Evolutionary conservation across 2,113 vertebrate genomes (phyloP).

Genomic region (Galeopterus variegatus): DNA sequence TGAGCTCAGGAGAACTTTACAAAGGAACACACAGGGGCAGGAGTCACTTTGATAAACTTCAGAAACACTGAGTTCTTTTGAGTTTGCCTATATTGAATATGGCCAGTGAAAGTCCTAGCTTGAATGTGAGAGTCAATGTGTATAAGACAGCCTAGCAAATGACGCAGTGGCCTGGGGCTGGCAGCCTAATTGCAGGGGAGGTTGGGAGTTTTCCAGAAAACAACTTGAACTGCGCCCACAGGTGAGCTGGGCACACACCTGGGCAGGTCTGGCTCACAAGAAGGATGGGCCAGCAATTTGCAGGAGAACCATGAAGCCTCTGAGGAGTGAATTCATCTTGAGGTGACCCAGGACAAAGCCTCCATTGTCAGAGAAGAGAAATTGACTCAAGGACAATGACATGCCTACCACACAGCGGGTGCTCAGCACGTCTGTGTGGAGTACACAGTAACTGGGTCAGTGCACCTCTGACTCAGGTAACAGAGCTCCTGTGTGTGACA

Average conservation of each 20-base stretch:
- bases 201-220: background rate
- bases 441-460: background rate
- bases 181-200: background rate
- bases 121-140: background rate
- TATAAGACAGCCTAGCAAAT: background rate
- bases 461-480: background rate
- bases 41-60: background rate
- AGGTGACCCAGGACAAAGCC: background rate
- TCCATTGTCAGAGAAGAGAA: background rate
- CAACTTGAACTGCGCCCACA: fast-evolving
- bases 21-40: background rate
- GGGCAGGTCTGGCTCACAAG: background rate
- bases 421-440: fast-evolving
- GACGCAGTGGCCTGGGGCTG: no score
- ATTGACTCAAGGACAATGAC: background rate
- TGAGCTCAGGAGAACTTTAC: background rate
- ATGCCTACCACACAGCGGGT: fast-evolving
- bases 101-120: background rate
- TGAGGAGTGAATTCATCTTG: background rate
- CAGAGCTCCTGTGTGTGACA: fast-evolving
- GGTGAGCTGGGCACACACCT: no score
- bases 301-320: background rate
- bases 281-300: background rate
- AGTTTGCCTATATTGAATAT: background rate
- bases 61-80: background rate